Evolutionary conservation across 2,888 invertebrate species (phyloP).

Genomic region (Agrotis exclamationis): DNA sequence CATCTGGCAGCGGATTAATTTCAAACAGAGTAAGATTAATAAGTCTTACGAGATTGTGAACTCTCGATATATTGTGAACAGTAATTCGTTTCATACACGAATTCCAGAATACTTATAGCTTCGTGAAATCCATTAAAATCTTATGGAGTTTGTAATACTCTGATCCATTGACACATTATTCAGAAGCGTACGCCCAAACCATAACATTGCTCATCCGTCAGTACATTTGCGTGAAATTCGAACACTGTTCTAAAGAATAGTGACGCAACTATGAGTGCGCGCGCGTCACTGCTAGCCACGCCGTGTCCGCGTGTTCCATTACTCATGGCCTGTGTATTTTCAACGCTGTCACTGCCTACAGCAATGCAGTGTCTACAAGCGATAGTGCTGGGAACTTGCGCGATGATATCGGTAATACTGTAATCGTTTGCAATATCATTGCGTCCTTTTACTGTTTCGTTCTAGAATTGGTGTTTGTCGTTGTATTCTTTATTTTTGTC

Average conservation of each 20-base stretch:
- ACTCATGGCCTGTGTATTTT: constrained; percentile 52
- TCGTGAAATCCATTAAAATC: too few relatives aligned
- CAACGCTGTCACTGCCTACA: constrained; percentile 34
- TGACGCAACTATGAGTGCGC: constrained; percentile 50
- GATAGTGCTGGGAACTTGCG: constrained; percentile 25
- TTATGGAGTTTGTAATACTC: too few relatives aligned
- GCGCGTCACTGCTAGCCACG: constrained; percentile 47
- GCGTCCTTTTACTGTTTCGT: constrained; percentile 12
- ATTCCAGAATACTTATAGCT: too few relatives aligned
- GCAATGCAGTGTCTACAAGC: constrained; percentile 19
- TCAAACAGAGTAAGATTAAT: too few relatives aligned
- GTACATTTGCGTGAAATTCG: constrained; percentile 18
- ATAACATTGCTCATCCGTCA: constrained; percentile 24
- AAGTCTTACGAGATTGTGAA: too few relatives aligned
- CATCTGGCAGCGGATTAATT: background rate
- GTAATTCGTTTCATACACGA: too few relatives aligned
- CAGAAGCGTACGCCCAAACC: background rate
- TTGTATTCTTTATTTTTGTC: constrained; percentile 4
- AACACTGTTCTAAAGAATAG: constrained; percentile 17
- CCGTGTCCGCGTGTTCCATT: constrained; percentile 38
- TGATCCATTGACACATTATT: background rate
- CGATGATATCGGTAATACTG: constrained; percentile 35
- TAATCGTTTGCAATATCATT: constrained; percentile 34
- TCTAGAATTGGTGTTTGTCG: constrained; percentile 39
- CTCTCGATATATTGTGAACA: too few relatives aligned